Percentiles rank a stretch among this genome's conserved stretches.
These are phyloP conservation scores for Sebastes miniatus DNA, from an alignment of 2,797 vertebrate genomes.

Conservation along the genomic window DNA sequence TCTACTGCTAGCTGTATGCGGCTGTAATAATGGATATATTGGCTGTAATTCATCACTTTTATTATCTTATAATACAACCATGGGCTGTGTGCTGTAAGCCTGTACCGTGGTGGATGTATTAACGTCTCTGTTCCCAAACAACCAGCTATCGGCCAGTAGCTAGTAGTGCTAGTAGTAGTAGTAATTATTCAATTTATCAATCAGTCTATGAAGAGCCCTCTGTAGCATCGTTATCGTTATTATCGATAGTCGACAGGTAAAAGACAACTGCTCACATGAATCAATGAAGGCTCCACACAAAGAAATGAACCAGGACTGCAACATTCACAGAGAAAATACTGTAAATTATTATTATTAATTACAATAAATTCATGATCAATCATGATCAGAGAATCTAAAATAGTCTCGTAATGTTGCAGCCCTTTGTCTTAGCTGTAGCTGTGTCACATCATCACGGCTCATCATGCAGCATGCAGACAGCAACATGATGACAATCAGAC, in stretches of 20 bases:
- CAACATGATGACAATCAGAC: not conserved
- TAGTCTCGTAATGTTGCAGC: not conserved
- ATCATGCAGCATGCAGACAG: slow-evolving; percentile 28
- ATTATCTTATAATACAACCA: too few species aligned
- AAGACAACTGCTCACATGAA: not conserved
- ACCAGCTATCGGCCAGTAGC: too few species aligned
- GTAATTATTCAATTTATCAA: not conserved
- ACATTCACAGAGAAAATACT: not conserved
- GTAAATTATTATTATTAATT: not conserved
- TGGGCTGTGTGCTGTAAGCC: too few species aligned
- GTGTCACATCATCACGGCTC: not conserved
- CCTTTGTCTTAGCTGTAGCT: not conserved
- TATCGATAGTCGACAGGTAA: not conserved
- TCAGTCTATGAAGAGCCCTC: not conserved
- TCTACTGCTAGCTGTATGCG: too few species aligned
- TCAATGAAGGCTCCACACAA: not conserved
- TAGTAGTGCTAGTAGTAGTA: too few species aligned
- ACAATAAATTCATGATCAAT: not conserved
- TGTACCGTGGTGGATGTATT: too few species aligned
- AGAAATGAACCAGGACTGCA: not conserved
- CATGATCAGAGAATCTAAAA: not conserved
- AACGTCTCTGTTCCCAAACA: too few species aligned
- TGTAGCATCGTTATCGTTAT: not conserved
- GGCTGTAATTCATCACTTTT: too few species aligned
- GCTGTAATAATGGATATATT: too few species aligned